A percentile compares a stretch with the other conserved stretches of the same genome.
Conservation (phyloP, 2,113 vertebrate species). For the Dicrurus megarhynchus region DNA sequence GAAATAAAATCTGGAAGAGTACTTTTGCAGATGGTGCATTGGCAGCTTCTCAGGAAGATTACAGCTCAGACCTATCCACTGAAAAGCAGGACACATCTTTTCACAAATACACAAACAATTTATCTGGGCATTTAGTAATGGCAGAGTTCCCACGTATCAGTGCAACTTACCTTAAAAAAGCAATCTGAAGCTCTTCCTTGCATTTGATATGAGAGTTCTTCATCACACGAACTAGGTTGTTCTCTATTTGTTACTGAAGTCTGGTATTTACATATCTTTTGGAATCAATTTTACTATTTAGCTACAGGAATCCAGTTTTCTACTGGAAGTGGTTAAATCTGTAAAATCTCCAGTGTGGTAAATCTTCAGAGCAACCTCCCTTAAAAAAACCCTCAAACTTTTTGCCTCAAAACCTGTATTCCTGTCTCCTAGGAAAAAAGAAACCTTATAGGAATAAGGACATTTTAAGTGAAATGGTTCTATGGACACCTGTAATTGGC, state of each 20-base stretch:
- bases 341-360: background rate
- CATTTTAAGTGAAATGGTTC: background rate
- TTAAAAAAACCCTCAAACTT: background rate
- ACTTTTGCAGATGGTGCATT: background rate
- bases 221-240: background rate
- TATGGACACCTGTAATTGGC: background rate
- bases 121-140: background rate
- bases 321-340: background rate
- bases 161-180: constrained; percentile 43
- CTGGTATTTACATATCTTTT: background rate
- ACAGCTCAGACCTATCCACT: background rate
- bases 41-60: background rate
- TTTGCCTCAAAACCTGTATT: background rate
- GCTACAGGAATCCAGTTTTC: background rate
- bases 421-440: background rate
- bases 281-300: background rate
- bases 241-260: background rate
- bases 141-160: background rate
- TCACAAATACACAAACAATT: background rate
- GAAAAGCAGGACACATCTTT: background rate
- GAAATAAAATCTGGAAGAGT: background rate
- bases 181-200: background rate
- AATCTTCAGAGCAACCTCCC: background rate
- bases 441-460: background rate
- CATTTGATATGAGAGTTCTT: background rate